Conservation (phyloP, 2,888 invertebrate genomes). For the Tenthredo amoena region DNA sequence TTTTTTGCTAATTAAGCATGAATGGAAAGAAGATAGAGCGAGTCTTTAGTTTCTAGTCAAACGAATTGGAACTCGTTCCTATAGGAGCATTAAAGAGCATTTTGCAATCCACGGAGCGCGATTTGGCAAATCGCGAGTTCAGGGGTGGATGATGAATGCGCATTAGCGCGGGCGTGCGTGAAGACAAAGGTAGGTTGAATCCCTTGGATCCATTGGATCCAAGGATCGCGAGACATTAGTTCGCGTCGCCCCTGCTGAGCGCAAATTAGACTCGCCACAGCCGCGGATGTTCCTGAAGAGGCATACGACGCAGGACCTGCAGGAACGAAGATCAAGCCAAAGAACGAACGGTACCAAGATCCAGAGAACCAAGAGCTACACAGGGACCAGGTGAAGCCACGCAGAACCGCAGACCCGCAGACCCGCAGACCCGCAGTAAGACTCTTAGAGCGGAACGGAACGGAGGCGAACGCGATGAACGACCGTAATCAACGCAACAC, state of each 20-base stretch:
- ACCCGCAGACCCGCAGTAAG: conserved; percentile 2
- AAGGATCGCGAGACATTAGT: conserved; percentile 74
- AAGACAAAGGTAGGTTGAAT: conserved; percentile 70
- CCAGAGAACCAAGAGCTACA: neutral
- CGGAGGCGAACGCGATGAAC: conserved; percentile 71
- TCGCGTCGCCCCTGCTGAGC: conserved; percentile 76
- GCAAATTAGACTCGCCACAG: conserved; percentile 73
- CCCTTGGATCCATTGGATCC: conserved; percentile 67
- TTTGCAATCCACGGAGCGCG: neutral
- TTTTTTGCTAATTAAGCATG: neutral
- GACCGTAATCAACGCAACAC: conserved; percentile 76
- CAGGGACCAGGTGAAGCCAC: conserved; percentile 24
- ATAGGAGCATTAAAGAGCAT: neutral
- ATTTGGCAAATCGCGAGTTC: conserved; percentile 20
- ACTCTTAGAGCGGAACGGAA: conserved; percentile 46
- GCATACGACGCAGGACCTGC: conserved; percentile 30
- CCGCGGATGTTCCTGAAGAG: conserved; percentile 54
- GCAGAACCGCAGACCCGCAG: neutral
- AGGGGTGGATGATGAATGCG: conserved; percentile 70
- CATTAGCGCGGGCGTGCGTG: conserved; percentile 74
- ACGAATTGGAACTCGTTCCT: neutral
- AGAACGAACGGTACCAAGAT: conserved; percentile 1
- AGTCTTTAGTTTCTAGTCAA: neutral
- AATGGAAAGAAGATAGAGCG: neutral
- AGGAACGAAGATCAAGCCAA: neutral